Conservation (phyloP, 2,888 invertebrate genomes). For the Cetonia aurata region DNA sequence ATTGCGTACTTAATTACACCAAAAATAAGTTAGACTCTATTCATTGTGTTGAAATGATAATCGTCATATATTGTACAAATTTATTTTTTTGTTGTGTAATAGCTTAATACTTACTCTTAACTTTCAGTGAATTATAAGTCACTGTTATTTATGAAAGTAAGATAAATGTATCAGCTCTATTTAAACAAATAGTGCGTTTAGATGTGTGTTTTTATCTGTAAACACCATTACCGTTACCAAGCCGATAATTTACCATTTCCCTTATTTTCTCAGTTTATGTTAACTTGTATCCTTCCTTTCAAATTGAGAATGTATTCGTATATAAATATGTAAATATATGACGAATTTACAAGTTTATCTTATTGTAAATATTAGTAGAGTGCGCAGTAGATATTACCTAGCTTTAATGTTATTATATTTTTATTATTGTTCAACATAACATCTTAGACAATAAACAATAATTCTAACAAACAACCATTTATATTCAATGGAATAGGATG, state of each 20-base stretch:
- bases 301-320: no score
- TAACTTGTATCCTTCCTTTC: no score
- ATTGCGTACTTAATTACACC: slow-evolving; percentile 36
- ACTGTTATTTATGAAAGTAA: no score
- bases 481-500: slow-evolving; percentile 21
- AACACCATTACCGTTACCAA: no score
- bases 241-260: no score
- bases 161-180: no score
- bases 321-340: no score
- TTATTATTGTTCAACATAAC: slow-evolving; percentile 20
- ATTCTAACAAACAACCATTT: slow-evolving; percentile 21
- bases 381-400: neutral
- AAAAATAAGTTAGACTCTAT: slow-evolving; percentile 9
- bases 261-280: no score
- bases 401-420: slow-evolving; percentile 28
- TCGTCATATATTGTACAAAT: slow-evolving; percentile 2
- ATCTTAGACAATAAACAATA: slow-evolving; percentile 26
- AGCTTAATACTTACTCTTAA: no score
- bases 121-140: no score
- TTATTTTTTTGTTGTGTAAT: neutral
- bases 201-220: no score
- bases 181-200: no score
- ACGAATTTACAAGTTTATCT: neutral
- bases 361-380: slow-evolving; percentile 6
- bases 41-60: slow-evolving; percentile 15